Evolutionary conservation across 30 jellyfish, hydroid and myxozoan species (phyloP).

Genomic region (Cassiopea xamachana): DNA sequence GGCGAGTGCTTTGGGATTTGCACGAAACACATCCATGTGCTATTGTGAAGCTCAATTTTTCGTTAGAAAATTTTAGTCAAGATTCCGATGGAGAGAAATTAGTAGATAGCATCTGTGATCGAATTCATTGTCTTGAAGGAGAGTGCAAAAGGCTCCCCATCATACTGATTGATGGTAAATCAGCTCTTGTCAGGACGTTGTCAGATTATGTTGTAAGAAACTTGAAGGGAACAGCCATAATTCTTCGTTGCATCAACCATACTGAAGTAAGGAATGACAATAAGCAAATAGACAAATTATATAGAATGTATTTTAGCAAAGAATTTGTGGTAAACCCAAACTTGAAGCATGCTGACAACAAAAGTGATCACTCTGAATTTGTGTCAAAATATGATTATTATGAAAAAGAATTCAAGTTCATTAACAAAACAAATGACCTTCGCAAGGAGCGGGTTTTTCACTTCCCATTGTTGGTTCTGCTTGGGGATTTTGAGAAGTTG

Average conservation of each 20-base stretch:
- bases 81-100: slow-evolving; percentile 30
- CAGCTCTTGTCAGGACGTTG: slow-evolving; percentile 21
- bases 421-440: background rate
- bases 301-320: background rate
- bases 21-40: slow-evolving; percentile 52
- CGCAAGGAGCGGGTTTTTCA: slow-evolving; percentile 34
- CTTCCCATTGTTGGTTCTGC: slow-evolving; percentile 75
- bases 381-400: slow-evolving; percentile 21
- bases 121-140: slow-evolving; percentile 26
- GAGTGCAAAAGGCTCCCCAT: slow-evolving; percentile 35
- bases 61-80: background rate
- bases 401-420: background rate
- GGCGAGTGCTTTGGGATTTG: slow-evolving; percentile 64
- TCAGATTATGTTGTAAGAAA: slow-evolving; percentile 54
- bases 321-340: slow-evolving; percentile 17
- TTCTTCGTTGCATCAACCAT: slow-evolving; percentile 32
- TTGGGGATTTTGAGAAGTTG: slow-evolving; percentile 41
- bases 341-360: background rate
- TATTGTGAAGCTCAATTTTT: slow-evolving; percentile 16
- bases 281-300: background rate
- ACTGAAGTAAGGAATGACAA: background rate
- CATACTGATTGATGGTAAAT: slow-evolving; percentile 58
- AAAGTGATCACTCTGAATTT: slow-evolving; percentile 1
- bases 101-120: slow-evolving; percentile 15
- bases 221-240: slow-evolving; percentile 39